Conservation (phyloP, 2,113 vertebrate species). For the Anseranas semipalmata region DNA sequence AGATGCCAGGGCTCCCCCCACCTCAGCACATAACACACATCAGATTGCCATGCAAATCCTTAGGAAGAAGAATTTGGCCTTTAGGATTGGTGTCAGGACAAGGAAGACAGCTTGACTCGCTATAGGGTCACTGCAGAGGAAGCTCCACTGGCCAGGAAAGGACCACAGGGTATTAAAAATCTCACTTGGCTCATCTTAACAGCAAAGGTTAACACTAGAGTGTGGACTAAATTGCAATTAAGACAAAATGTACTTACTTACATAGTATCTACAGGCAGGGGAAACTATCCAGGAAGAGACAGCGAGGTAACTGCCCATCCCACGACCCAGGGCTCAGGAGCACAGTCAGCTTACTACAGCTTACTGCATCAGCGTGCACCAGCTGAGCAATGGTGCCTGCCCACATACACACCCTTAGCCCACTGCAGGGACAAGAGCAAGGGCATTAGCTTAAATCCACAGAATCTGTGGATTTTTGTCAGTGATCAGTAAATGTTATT, state of each 20-base stretch:
- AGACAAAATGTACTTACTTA: not conserved
- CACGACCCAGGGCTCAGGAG: not conserved
- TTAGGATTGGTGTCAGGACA: not conserved
- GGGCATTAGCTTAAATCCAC: not conserved
- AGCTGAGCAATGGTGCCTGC: not conserved
- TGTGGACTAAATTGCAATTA: not conserved
- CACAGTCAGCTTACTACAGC: not conserved
- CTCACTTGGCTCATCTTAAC: not conserved
- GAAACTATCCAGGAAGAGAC: not conserved
- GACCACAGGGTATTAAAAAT: not conserved
- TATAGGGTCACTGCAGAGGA: not conserved
- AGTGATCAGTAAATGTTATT: not conserved
- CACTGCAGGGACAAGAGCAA: not conserved
- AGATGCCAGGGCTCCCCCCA: not conserved
- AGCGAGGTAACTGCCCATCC: not conserved
- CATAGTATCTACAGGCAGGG: not conserved
- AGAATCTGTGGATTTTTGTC: not conserved
- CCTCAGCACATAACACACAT: not conserved
- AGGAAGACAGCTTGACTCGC: not conserved
- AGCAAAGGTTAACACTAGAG: not conserved
- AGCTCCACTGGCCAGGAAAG: not conserved
- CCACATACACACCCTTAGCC: not conserved
- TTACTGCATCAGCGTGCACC: not conserved
- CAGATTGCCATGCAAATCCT: not conserved
- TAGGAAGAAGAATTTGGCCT: not conserved